Evolutionary conservation across 2,888 invertebrate species (phyloP).

Genomic region (Macrosiphum euphorbiae): DNA sequence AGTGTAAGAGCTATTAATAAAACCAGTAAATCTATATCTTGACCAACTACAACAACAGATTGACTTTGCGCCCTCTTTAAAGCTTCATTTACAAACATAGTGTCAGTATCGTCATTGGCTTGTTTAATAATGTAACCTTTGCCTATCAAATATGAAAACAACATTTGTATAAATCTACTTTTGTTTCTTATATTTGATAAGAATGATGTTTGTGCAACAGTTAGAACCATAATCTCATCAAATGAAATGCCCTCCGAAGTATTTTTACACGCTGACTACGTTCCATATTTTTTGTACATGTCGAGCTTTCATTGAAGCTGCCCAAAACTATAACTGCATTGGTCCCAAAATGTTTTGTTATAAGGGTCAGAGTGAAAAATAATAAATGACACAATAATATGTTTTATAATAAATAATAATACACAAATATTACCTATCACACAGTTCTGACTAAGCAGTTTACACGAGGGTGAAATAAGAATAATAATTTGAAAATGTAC

Average conservation of each 20-base stretch:
- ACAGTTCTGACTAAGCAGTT: no score
- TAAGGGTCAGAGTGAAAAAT: no score
- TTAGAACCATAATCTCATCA: constrained; percentile 24
- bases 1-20: constrained; percentile 63
- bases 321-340: constrained; percentile 9
- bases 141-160: constrained; percentile 61
- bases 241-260: constrained; percentile 44
- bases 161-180: constrained; percentile 54
- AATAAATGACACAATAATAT: no score
- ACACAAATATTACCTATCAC: no score
- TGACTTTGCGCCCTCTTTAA: constrained; percentile 29
- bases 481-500: no score
- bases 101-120: constrained; percentile 65
- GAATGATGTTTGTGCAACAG: not conserved
- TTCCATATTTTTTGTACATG: constrained; percentile 38
- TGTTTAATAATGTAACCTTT: constrained; percentile 42
- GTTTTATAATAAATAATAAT: no score
- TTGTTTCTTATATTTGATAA: constrained; percentile 62
- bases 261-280: constrained; percentile 25
- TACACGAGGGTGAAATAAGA: no score
- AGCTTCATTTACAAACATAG: constrained; percentile 65
- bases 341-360: constrained; percentile 63
- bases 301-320: constrained; percentile 13
- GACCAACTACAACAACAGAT: constrained; percentile 65
- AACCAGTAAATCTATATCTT: constrained; percentile 68